Evolutionary conservation across 2,797 vertebrate genomes (phyloP), one percentile per base, ranked within the genome.

Genomic region (Gallinago solitaria): DNA sequence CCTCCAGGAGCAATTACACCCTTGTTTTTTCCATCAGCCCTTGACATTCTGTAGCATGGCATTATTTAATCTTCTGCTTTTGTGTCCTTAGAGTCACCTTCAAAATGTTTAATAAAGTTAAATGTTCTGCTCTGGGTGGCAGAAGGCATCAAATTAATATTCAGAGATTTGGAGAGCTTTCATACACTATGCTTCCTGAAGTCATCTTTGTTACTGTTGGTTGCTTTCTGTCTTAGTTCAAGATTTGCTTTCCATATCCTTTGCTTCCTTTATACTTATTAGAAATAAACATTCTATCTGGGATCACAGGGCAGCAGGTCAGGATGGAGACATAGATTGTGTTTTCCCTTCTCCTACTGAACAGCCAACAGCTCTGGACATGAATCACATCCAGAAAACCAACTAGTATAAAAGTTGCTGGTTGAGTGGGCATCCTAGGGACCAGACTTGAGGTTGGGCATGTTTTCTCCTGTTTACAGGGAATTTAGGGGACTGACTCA

Each of bases 71-170:
- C 83, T 93, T 63, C 64, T 65, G 54, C 82, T 92, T 94, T 86
- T 91, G 64, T 95, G 88, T 94, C 90, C 90, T 92, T 83, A 82
- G 78, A 92, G 81, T 95, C 92, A 89, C 71, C 68, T 95, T 84
- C 83, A 89, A 63, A 92, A 71, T 61, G 23, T 84, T 96, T 89
- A 75, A 53, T 93, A 60, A 94, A 87, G 45, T 89, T 83, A 80
- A 84, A 30, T 78, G 68, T 89, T 89, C 60, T 94, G 68, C 65
- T 94, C 45, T 85, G 86, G 81, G 75, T 0, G 0, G 78, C 78
- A 87, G 81, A 92, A 94, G n/a, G 64, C 68, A 51, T 89, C 68
- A 71, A 78, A 90, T 92, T 80, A 95, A 83, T 87, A 89, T 59
- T 61, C 71, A 89, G 83, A 83, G 84, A 56, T 85, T 71, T 76